Conservation (phyloP, 1,140 invertebrate species). For the Penaeus chinensis region DNA sequence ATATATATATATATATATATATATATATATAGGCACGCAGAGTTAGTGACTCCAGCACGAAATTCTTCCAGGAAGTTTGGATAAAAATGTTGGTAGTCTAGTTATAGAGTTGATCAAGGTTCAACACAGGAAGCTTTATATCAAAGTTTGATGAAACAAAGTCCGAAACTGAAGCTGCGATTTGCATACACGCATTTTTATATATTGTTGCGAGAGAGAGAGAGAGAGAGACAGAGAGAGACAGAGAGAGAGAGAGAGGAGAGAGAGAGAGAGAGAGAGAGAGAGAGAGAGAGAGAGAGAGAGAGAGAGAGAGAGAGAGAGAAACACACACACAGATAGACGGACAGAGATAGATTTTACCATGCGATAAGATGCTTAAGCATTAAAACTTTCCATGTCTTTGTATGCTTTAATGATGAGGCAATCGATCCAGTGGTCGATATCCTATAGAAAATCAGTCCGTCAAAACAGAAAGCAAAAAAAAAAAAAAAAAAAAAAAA, state of each 20-base stretch:
- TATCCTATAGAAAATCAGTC: no score
- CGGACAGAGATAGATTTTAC: background rate
- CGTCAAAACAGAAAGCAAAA: background rate
- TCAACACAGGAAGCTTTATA: no score
- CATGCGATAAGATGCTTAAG: no score
- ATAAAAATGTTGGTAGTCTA: no score
- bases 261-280: background rate
- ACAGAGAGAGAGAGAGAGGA: background rate
- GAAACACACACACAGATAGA: background rate
- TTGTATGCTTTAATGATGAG: no score
- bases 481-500: background rate
- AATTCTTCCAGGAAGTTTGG: no score
- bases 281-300: background rate
- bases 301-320: background rate
- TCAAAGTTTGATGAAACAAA: no score
- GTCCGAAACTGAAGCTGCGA: no score
- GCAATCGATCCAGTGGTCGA: no score
- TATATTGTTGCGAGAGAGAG: background rate
- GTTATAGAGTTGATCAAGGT: no score
- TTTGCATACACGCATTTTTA: no score
- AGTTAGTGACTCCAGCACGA: background rate
- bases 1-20: constrained; percentile 14
- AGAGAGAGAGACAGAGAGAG: background rate
- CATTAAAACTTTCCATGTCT: no score
- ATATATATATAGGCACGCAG: background rate